Evolutionary conservation across 1,140 invertebrate species (phyloP).

Genomic region (Aphelinus certus): DNA sequence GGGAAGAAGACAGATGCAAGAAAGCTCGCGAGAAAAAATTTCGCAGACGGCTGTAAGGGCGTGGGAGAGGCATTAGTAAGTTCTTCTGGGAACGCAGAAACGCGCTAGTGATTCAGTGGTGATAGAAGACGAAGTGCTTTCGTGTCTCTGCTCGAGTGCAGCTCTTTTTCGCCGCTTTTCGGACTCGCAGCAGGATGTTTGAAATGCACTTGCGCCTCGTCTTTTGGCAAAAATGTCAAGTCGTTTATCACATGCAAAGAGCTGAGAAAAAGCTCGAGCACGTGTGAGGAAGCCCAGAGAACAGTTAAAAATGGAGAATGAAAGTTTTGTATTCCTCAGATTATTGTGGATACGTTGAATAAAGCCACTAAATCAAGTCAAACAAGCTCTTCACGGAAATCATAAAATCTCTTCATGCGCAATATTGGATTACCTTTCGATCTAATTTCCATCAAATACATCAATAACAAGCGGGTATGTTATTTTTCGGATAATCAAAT

Average conservation of each 20-base stretch:
- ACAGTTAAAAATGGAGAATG: not conserved
- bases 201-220: not conserved
- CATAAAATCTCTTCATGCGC: no score
- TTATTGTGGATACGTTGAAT: no score
- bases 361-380: no score
- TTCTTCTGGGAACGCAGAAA: conserved; percentile 48
- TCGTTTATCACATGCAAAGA: conserved; percentile 29
- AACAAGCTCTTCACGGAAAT: no score
- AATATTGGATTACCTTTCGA: no score
- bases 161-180: conserved; percentile 27
- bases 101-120: conserved; percentile 49
- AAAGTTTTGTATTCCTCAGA: no score
- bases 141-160: conserved; percentile 37
- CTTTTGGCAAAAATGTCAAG: conserved; percentile 32
- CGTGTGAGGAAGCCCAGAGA: conserved; percentile 9
- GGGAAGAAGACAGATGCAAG: no score
- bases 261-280: conserved; percentile 8
- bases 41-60: conserved; percentile 55
- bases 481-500: no score
- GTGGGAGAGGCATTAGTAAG: conserved; percentile 61
- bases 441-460: no score
- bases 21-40: conserved; percentile 24
- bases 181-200: conserved; percentile 23
- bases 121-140: conserved; percentile 41
- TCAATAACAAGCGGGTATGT: no score